phyloP scores from a whole-genome alignment of 2,113 vertebrate species.

The Python bivittatus region DNA sequence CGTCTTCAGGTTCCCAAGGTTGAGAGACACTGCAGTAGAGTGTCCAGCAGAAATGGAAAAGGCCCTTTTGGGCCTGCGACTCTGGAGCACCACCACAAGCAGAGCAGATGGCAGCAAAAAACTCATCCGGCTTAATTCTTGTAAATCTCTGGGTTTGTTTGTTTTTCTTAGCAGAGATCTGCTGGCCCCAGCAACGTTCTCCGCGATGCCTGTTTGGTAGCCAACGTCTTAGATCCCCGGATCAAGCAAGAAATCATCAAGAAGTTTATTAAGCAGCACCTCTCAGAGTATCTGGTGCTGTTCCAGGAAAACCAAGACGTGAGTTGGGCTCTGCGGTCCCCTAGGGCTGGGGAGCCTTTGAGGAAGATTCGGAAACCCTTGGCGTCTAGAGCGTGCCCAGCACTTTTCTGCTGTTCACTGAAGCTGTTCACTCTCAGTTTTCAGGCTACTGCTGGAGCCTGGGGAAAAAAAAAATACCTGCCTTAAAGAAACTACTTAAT shows the following conservation, averaged over 20 bases:
- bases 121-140: not conserved
- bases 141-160: not conserved
- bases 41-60: not conserved
- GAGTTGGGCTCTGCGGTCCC: slow-evolving; percentile 57
- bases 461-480: too few relatives aligned
- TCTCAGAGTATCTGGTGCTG: slow-evolving; percentile 94
- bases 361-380: not conserved
- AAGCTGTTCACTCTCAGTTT: not conserved
- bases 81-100: not conserved
- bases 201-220: slow-evolving; percentile 92
- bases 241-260: slow-evolving; percentile 99
- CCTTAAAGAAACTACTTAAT: too few relatives aligned
- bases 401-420: not conserved
- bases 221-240: slow-evolving; percentile 92
- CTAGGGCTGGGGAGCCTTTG: not conserved
- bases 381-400: not conserved
- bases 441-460: not conserved
- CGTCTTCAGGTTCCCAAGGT: not conserved
- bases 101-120: not conserved
- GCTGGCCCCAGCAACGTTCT: slow-evolving; percentile 95
- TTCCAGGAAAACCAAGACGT: slow-evolving; percentile 99
- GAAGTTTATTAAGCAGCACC: slow-evolving; percentile 97
- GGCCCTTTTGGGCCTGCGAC: not conserved
- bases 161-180: slow-evolving; percentile 75
- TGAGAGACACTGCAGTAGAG: not conserved